Evolutionary conservation across 2,113 vertebrate species (phyloP).

Genomic region (Actenoides hombroni): DNA sequence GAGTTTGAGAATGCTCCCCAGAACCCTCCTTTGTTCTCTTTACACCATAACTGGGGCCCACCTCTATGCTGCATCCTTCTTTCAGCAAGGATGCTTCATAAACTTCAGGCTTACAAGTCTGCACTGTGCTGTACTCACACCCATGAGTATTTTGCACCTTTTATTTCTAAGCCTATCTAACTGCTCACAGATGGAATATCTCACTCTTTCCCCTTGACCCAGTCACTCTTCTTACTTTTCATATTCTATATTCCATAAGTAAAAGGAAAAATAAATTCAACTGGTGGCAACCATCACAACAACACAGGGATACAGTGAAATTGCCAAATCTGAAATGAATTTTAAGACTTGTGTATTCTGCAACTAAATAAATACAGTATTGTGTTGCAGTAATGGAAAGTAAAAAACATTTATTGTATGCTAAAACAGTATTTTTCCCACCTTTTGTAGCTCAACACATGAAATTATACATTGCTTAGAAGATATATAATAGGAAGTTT

Average conservation of each 20-base stretch:
- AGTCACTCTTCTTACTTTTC: background rate
- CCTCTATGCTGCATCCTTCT: background rate
- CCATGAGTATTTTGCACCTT: background rate
- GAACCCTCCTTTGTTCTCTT: background rate
- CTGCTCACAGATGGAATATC: background rate
- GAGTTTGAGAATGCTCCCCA: background rate
- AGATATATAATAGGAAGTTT: background rate
- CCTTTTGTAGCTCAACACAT: background rate
- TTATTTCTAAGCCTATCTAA: background rate
- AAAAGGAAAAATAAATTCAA: background rate
- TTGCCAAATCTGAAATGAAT: rapidly evolving
- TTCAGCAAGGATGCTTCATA: background rate
- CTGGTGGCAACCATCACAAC: background rate
- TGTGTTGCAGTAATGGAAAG: background rate
- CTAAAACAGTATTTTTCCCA: background rate
- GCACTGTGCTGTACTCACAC: background rate
- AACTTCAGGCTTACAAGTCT: background rate
- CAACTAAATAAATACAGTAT: rapidly evolving
- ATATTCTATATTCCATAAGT: background rate
- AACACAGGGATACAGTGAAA: background rate
- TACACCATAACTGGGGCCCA: background rate
- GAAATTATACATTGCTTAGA: background rate
- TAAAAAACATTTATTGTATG: background rate
- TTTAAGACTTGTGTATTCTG: background rate
- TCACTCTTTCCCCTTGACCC: background rate